Evolutionary conservation across 1,140 invertebrate species (phyloP).

Genomic region (Scaptomyza montana): DNA sequence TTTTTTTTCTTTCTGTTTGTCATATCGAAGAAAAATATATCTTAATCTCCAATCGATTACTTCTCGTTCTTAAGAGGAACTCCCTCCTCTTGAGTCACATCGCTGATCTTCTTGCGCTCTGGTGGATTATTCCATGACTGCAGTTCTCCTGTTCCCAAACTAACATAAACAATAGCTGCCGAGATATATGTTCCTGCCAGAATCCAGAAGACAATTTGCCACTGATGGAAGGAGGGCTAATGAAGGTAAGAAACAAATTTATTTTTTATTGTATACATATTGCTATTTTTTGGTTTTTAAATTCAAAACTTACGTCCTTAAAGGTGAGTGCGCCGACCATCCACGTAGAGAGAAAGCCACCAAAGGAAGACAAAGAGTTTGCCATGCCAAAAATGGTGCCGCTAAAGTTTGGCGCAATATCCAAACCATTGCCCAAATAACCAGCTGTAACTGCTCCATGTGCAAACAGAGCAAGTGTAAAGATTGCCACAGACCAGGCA

Average conservation of each 20-base stretch:
- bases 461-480: slow-evolving; percentile 90
- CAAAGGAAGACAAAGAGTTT: slow-evolving; percentile 94
- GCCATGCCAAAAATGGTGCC: slow-evolving; percentile 96
- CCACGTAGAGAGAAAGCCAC: slow-evolving; percentile 92
- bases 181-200: slow-evolving; percentile 88
- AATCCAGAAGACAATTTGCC: slow-evolving; percentile 94
- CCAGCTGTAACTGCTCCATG: slow-evolving; percentile 94
- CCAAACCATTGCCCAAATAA: slow-evolving; percentile 94
- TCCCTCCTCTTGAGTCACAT: slow-evolving; percentile 73
- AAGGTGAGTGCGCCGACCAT: slow-evolving; percentile 93
- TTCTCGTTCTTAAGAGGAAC: slow-evolving; percentile 77
- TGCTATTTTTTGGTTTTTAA: slow-evolving; percentile 23
- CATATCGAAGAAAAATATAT: too few species aligned
- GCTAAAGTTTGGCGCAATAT: slow-evolving; percentile 95
- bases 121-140: slow-evolving; percentile 85
- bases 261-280: not conserved
- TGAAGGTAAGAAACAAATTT: not conserved
- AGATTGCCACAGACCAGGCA: slow-evolving; percentile 89
- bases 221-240: slow-evolving; percentile 90
- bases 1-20: too few species aligned
- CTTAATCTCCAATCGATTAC: slow-evolving; percentile 17
- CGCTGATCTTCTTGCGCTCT: slow-evolving; percentile 66
- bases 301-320: slow-evolving; percentile 86
- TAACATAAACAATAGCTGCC: slow-evolving; percentile 88
- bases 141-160: slow-evolving; percentile 89